A percentile compares a stretch with the other conserved stretches of the same genome.
Evolutionary conservation across 92 coral and sea anemone genomes (phyloP).

Genomic region (Nematostella vectensis): DNA sequence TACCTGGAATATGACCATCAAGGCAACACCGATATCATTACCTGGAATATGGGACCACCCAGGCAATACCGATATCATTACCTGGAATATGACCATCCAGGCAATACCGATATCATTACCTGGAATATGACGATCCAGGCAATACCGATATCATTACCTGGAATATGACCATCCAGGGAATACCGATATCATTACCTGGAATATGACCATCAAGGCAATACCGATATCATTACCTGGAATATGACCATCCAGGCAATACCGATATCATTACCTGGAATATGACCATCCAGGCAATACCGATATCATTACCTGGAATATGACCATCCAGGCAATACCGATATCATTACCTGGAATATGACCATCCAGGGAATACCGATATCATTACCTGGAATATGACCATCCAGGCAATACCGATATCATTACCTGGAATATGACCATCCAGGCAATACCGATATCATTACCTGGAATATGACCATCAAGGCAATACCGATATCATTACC

Average conservation of each 20-base stretch:
- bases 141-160: conserved; percentile 84
- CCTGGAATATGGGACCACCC: conserved; percentile 98
- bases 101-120: too few relatives aligned
- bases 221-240: conserved; percentile 89
- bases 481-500: too few relatives aligned
- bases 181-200: too few relatives aligned
- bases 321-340: too few relatives aligned
- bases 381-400: conserved; percentile 83
- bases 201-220: conserved; percentile 86
- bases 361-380: conserved; percentile 88
- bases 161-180: too few relatives aligned
- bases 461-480: too few relatives aligned
- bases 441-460: conserved; percentile 85
- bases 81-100: too few relatives aligned
- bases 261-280: conserved; percentile 99
- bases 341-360: conserved; percentile 96
- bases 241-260: too few relatives aligned
- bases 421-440: conserved; percentile 97
- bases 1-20: conserved; percentile 81
- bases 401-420: too few relatives aligned
- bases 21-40: too few relatives aligned
- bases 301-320: conserved; percentile 85
- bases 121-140: conserved; percentile 97
- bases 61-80: conserved; percentile 85
- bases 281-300: conserved; percentile 85